A percentile compares a stretch with the other conserved stretches of the same genome.
phyloP scores from a whole-genome alignment of 92 coral and sea anemone species.

The Parazoanthus swiftii region DNA sequence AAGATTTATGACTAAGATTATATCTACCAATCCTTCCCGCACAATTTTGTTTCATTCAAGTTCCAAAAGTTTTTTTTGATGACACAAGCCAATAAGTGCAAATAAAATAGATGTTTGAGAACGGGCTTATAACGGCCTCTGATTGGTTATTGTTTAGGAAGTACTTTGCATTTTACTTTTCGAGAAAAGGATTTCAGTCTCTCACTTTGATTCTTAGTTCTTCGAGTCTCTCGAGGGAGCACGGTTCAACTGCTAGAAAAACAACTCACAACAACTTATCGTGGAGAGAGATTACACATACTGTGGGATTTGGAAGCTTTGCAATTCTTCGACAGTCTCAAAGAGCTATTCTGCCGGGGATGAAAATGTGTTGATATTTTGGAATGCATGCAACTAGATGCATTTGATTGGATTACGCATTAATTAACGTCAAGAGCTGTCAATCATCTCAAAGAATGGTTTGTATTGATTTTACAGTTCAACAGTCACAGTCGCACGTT shows the following conservation, averaged over 20 bases:
- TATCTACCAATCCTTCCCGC: no score
- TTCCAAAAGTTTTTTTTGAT: conserved; percentile 13
- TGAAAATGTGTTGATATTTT: conserved; percentile 78
- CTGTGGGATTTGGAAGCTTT: conserved; percentile 55
- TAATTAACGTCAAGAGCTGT: conserved; percentile 74
- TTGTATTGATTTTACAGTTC: conserved; percentile 90
- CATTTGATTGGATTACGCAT: conserved; percentile 87
- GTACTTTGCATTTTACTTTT: conserved; percentile 27
- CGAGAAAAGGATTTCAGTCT: background rate
- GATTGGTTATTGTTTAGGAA: conserved; percentile 38
- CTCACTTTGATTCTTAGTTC: background rate
- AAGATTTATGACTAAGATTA: background rate
- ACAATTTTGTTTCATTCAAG: background rate
- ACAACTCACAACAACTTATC: conserved; percentile 41
- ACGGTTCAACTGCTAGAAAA: conserved; percentile 17
- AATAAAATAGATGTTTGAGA: conserved; percentile 10
- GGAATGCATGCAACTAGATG: conserved; percentile 80
- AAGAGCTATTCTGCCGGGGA: conserved; percentile 52
- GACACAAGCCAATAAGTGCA: conserved; percentile 22
- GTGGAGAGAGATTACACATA: conserved; percentile 28
- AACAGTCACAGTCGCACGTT: conserved; percentile 84
- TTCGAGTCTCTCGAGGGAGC: background rate
- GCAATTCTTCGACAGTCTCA: conserved; percentile 57
- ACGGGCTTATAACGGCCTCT: conserved; percentile 8
- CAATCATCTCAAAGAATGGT: conserved; percentile 73